Conservation (phyloP, 2,888 invertebrate species). For the Steinernema hermaphroditum region DNA sequence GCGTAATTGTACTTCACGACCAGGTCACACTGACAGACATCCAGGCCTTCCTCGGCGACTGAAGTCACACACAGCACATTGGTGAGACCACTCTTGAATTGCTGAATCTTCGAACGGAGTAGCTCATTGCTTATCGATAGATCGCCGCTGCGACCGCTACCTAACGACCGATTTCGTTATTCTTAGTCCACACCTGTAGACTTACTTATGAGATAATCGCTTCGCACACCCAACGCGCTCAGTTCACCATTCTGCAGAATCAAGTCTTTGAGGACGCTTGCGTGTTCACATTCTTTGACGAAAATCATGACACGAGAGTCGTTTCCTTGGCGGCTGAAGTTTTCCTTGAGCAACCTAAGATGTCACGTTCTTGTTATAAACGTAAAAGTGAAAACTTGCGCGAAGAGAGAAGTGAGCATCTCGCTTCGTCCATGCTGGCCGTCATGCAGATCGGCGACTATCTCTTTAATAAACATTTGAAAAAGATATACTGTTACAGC, state of each 20-base stretch:
- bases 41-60: conserved; percentile 56
- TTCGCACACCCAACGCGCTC: conserved; percentile 24
- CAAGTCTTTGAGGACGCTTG: conserved; percentile 38
- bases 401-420: neutral
- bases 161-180: too few relatives aligned
- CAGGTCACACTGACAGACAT: conserved; percentile 50
- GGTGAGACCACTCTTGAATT: conserved; percentile 37
- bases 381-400: neutral
- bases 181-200: neutral
- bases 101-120: conserved; percentile 33
- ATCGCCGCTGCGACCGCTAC: conserved; percentile 20
- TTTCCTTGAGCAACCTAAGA: neutral
- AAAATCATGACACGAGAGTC: conserved; percentile 50
- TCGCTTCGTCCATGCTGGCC: neutral
- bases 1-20: conserved; percentile 57
- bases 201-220: conserved; percentile 39
- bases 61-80: conserved; percentile 50
- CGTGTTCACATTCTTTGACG: conserved; percentile 43
- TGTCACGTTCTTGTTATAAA: neutral
- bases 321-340: neutral
- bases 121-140: conserved; percentile 34
- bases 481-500: neutral
- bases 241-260: conserved; percentile 35
- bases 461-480: neutral
- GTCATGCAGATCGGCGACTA: neutral